A percentile compares a stretch with the other conserved stretches of the same genome.
Conservation (phyloP, 1,140 invertebrate genomes). For the Drosophila rhopaloa region DNA sequence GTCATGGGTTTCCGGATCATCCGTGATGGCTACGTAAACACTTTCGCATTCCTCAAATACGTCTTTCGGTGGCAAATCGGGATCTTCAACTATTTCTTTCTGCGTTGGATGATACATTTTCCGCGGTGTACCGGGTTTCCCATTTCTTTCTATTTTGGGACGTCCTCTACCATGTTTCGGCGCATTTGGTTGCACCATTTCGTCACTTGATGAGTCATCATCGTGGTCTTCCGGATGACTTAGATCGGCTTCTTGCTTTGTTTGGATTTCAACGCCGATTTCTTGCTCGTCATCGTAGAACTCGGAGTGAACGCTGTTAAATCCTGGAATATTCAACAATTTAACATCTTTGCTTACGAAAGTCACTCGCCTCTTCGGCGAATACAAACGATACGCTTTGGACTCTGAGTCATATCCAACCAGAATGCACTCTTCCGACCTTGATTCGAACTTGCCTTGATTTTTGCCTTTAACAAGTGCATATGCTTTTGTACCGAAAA, state of each 20-base stretch:
- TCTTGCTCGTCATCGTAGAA: slow-evolving; percentile 2
- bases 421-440: slow-evolving; percentile 3
- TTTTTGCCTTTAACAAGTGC: slow-evolving; percentile 1
- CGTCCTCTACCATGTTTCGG: slow-evolving; percentile 12
- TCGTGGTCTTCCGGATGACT: neutral
- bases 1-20: too few species aligned
- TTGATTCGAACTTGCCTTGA: neutral
- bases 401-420: neutral
- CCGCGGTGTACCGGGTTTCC: too few species aligned
- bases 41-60: too few species aligned
- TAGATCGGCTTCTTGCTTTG: neutral
- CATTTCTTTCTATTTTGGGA: neutral
- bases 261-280: neutral
- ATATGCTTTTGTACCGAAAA: slow-evolving; percentile 3
- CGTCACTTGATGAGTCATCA: too few species aligned
- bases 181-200: slow-evolving; percentile 14
- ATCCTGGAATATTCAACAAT: neutral
- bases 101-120: too few species aligned
- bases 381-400: neutral
- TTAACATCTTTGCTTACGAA: slow-evolving; percentile 1
- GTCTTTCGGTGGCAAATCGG: too few species aligned
- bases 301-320: neutral
- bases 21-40: too few species aligned
- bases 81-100: too few species aligned
- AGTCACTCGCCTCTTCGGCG: neutral